Base-by-base conservation (phyloP, 2,888 invertebrate species). In the Caenorhabditis panamensis region DNA sequence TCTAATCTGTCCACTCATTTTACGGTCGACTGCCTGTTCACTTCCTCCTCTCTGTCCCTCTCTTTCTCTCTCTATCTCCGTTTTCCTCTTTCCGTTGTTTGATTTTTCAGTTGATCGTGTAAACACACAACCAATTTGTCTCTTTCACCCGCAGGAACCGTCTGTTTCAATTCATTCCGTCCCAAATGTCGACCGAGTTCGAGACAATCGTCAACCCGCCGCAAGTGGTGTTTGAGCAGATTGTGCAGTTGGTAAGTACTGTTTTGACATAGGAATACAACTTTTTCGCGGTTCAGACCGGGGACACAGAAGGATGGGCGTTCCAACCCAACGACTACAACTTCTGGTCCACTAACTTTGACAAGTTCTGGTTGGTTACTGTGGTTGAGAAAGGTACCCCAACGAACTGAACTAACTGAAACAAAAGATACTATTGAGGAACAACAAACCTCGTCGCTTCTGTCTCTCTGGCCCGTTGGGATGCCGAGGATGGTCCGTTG, bases 251-350 rank as follows among this genome's bases (percentile, higher is more conserved):
- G 62, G 79, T 79, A 26, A 44, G 59, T 41, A 3, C 16, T 20
- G 20, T 59, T 3, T 59, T 18, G 31, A 11, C 6, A 36, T 36
- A 11, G 36, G 36, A n/a, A n/a, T n/a, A n/a, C n/a, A n/a, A n/a
- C n/a, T n/a, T n/a, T n/a, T n/a, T n/a, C n/a, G n/a, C n/a, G 16
- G 59, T 72, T 72, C 51, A 79, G 80, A 75, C 80, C 0, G 66
- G 80, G 9, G 75, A 61, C 9, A 80, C 80, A 9, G 83, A 81
- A 49, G 76, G 76, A 16, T 83, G 83, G 83, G 66, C 66, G 18
- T 81, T 83, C 28, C 76, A 72, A 41, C 28, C 54, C 4, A 59
- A 67, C 16, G 83, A 83, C 41, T 81, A 78, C 54, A 79, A 83
- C 3, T 79, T 72, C 22, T 83, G 81, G 81, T 44, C 56, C 16